phyloP scores from a whole-genome alignment of 2,888 invertebrate genomes.

The Caenorhabditis sp. region DNA sequence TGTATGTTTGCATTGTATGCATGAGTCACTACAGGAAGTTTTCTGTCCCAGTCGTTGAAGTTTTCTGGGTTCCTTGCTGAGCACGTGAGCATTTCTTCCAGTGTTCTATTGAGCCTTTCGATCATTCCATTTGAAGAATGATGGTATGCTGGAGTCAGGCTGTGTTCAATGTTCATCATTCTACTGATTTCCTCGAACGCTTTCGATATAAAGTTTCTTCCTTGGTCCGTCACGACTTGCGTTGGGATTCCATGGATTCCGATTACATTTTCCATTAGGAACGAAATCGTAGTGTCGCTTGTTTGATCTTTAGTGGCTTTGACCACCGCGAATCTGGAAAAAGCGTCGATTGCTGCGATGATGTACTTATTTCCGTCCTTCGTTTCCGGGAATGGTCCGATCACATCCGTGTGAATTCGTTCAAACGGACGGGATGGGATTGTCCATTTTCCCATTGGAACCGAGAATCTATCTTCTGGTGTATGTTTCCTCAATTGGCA shows the following conservation, averaged over 20 bases:
- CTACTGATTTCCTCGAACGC: not conserved
- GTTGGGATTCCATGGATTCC: slow-evolving; percentile 26
- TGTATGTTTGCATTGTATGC: slow-evolving; percentile 42
- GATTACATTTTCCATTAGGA: slow-evolving; percentile 25
- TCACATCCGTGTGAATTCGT: slow-evolving; percentile 53
- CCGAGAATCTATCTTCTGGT: no score
- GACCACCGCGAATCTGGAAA: slow-evolving; percentile 42
- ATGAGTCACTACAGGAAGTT: slow-evolving; percentile 41
- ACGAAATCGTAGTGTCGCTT: not conserved
- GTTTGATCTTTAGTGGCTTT: not conserved
- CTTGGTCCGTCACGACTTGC: no score
- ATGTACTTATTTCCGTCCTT: slow-evolving; percentile 36
- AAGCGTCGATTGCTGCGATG: slow-evolving; percentile 23
- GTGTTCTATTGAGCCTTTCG: slow-evolving; percentile 58
- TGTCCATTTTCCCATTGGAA: no score
- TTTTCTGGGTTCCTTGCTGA: slow-evolving; percentile 17
- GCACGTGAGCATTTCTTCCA: slow-evolving; percentile 44
- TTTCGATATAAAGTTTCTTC: no score
- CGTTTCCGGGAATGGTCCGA: slow-evolving; percentile 57
- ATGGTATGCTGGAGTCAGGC: slow-evolving; percentile 40
- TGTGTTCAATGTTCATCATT: not conserved
- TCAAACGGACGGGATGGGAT: no score
- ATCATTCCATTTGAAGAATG: slow-evolving; percentile 58
- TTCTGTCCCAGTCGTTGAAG: slow-evolving; percentile 50
- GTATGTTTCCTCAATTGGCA: no score